Conservation (phyloP, 2,797 vertebrate species). For the Peromyscus melanophrys region DNA sequence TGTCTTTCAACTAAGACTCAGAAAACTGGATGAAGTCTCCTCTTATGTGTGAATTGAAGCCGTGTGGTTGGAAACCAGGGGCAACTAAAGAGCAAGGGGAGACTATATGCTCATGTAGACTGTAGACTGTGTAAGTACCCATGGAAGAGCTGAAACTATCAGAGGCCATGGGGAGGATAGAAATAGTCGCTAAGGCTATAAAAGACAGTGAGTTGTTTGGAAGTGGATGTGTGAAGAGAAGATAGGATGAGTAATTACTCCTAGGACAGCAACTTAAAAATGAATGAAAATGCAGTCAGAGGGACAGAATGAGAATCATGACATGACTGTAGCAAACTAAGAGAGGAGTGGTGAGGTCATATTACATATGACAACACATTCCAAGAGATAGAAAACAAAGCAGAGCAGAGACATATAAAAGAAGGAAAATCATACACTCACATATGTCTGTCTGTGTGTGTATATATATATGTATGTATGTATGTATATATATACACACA, state of each 20-base stretch:
- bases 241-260: neutral
- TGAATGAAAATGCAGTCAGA: neutral
- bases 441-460: neutral
- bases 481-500: neutral
- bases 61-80: neutral
- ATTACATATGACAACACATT: neutral
- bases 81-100: neutral
- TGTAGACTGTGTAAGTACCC: neutral
- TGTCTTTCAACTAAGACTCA: neutral
- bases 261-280: neutral
- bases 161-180: neutral
- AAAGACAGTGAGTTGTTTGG: neutral
- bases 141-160: neutral
- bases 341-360: neutral
- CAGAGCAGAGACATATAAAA: neutral
- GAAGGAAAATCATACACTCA: neutral
- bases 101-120: neutral
- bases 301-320: neutral
- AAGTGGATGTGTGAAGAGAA: neutral
- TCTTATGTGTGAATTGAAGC: neutral
- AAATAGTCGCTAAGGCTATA: neutral
- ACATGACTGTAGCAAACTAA: neutral
- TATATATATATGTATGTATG: neutral
- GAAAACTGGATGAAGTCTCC: neutral
- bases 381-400: constrained; percentile 32